phyloP scores from a whole-genome alignment of 2,113 vertebrate genomes.

The Dicentrarchus labrax region DNA sequence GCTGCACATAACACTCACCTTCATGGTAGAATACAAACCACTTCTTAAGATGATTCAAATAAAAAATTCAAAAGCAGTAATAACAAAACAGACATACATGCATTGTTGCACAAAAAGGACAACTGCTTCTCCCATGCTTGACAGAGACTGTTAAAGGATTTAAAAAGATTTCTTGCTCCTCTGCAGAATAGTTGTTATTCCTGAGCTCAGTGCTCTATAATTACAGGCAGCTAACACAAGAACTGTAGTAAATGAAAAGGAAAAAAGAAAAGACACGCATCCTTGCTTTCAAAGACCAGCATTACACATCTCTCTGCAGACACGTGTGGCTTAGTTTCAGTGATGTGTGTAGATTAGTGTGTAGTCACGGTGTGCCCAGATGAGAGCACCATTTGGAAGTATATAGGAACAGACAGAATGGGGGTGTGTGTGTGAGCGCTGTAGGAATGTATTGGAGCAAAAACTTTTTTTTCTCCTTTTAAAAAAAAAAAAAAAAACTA shows the following conservation, averaged over 20 bases:
- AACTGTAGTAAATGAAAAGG: neutral
- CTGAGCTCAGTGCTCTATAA: neutral
- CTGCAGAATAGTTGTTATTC: neutral
- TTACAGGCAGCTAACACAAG: neutral
- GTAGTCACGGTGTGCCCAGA: conserved; percentile 34
- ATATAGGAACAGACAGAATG: conserved; percentile 75
- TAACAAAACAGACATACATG: neutral
- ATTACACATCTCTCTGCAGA: conserved; percentile 17
- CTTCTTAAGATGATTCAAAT: conserved; percentile 1
- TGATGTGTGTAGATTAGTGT: conserved; percentile 42
- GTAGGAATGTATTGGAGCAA: no score
- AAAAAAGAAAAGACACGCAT: neutral
- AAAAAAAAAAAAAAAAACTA: no score
- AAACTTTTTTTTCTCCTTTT: no score
- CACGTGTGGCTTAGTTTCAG: conserved; percentile 62
- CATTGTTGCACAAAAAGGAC: neutral
- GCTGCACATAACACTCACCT: conserved; percentile 22
- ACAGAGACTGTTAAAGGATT: neutral
- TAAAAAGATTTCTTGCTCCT: conserved; percentile 7
- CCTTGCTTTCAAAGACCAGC: conserved; percentile 23
- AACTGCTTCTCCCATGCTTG: neutral
- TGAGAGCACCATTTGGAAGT: conserved; percentile 59
- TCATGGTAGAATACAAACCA: conserved; percentile 3
- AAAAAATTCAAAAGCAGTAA: neutral
- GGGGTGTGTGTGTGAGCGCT: conserved; percentile 8